Base-by-base conservation (phyloP, 1,140 invertebrate species). In the Hylaeus anthracinus region DNA sequence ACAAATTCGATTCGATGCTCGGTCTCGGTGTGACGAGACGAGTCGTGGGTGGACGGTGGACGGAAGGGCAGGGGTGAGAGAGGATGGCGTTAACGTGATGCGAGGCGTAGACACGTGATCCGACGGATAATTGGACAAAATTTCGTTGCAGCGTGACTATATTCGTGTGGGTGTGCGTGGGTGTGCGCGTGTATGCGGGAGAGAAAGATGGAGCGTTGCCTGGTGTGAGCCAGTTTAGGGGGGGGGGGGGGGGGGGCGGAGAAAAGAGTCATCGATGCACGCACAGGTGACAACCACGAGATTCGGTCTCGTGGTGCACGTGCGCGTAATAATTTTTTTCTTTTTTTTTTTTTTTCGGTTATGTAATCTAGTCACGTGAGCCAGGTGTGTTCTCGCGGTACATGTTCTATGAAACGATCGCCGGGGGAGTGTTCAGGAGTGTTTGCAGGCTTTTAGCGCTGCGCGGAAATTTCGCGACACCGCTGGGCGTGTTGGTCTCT, bases 381-480 rank as follows among this genome's bases (percentile, higher is more conserved):
- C 37, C 63, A 83, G 84, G 67, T 89, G 67, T 89, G 83, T 88
- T 89, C 86, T 65, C 55, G 61, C 83, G 85, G 89, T 90, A 86
- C 85, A 82, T 86, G 85, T 89, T 88, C 84, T 85, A 84, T 84
- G 82, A 86, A 85, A 86, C 82, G 72, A 80, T 87, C 63, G 26
- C 45, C 26, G 5, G 9, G 41, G 10, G 8, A 8, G 5, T 45
- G 4, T 8, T 5, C 15, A 37, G 3, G 12, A 8, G 58, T 1
- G 5, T 45, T 5, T 5, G 51, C 45, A 9, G 10, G 9, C 9
- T 51, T 51, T 51, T 51, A 6, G 51, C 51, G 51, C 51, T 9
- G 2, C 51, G 51, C 51, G 51, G 51, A 6, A 8, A 51, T 51
- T 9, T 2, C 51, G 6, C 6, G 9, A 51, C 51, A 51, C 51